These are phyloP conservation scores for Elymnias hypermnestra DNA, from an alignment of 1,140 invertebrate species.

Conservation along the genomic window DNA sequence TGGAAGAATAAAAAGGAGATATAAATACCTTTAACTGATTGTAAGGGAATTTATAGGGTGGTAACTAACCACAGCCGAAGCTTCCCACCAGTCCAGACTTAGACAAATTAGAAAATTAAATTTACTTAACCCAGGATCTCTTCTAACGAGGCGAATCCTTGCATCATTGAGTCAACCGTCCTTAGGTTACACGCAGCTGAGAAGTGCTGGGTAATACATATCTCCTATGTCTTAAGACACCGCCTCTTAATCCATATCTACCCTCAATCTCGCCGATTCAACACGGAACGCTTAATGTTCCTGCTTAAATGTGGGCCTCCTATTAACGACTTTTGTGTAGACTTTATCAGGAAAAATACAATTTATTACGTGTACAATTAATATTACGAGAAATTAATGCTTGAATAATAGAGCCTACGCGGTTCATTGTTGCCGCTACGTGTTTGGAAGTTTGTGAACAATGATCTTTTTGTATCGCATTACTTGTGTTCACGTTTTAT, in stretches of 20 bases:
- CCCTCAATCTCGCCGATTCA: slow-evolving; percentile 51
- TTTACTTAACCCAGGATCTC: too few species aligned
- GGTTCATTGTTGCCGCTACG: slow-evolving; percentile 11
- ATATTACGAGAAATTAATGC: slow-evolving; percentile 35
- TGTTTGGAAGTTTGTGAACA: neutral
- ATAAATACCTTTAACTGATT: too few species aligned
- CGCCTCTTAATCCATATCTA: slow-evolving; percentile 34
- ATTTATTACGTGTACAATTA: slow-evolving; percentile 42
- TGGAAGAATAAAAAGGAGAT: too few species aligned
- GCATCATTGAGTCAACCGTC: too few species aligned
- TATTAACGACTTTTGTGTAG: slow-evolving; percentile 38
- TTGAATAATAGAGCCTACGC: slow-evolving; percentile 13
- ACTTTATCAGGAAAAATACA: slow-evolving; percentile 38
- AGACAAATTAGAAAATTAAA: too few species aligned
- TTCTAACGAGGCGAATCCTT: too few species aligned
- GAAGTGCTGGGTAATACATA: too few species aligned
- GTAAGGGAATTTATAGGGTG: too few species aligned
- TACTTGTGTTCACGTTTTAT: neutral
- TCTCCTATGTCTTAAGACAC: slow-evolving; percentile 11
- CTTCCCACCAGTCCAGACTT: too few species aligned
- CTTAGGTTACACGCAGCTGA: too few species aligned
- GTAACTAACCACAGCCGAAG: too few species aligned
- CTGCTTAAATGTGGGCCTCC: slow-evolving; percentile 34
- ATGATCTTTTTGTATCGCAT: slow-evolving; percentile 5
- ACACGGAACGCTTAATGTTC: slow-evolving; percentile 56